Conservation (phyloP, 1,140 invertebrate species). For the Coenobita brevimanus region DNA sequence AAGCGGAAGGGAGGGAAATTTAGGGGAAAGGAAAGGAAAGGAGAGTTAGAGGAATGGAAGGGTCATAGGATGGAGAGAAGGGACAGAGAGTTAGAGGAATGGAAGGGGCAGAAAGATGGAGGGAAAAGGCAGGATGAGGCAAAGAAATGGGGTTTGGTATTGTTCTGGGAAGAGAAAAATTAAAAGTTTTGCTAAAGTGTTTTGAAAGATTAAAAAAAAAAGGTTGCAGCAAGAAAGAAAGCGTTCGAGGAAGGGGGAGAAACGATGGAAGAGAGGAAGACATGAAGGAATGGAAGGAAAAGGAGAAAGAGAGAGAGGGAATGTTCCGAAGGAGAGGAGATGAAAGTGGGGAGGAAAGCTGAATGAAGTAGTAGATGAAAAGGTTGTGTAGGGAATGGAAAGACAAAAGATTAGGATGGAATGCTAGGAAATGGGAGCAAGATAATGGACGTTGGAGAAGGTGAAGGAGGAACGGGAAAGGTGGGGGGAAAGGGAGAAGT, state of each 20-base stretch:
- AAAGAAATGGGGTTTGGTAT: too few relatives aligned
- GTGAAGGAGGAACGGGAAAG: neutral
- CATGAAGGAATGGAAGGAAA: neutral
- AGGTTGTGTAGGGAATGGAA: neutral
- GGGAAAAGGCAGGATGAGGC: neutral
- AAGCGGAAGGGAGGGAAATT: neutral
- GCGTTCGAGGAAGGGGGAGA: too few relatives aligned
- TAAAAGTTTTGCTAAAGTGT: too few relatives aligned
- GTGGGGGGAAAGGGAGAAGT: neutral
- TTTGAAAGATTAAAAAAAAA: too few relatives aligned
- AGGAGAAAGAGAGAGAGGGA: neutral
- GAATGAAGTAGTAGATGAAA: neutral
- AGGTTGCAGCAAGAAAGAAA: too few relatives aligned
- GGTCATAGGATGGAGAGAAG: neutral
- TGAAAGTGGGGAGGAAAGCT: neutral
- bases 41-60: neutral
- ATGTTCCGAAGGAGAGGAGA: neutral
- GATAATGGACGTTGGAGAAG: too few relatives aligned
- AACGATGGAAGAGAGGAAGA: neutral
- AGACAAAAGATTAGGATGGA: neutral
- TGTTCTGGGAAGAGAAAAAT: too few relatives aligned
- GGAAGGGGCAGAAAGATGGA: neutral
- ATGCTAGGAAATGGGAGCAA: neutral
- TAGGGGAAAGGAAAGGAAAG: neutral
- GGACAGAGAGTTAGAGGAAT: neutral